These are phyloP conservation scores for Heliocidaris erythrogramma DNA, from an alignment of 35 echinoderm and acorn worm genomes.

Conservation along the genomic window DNA sequence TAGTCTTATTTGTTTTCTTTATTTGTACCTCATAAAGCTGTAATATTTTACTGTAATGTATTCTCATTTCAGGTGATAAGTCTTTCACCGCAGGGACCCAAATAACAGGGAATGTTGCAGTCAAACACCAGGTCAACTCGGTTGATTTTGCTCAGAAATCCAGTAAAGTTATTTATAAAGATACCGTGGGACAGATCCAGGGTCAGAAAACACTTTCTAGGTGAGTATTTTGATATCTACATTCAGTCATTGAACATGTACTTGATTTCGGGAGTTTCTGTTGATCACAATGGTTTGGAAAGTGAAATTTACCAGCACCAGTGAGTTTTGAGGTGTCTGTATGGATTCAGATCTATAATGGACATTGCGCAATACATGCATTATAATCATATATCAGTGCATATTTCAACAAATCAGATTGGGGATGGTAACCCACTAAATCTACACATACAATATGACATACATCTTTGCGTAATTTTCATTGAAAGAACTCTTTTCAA, in stretches of 20 bases:
- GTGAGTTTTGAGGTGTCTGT: too few relatives aligned
- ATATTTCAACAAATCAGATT: too few relatives aligned
- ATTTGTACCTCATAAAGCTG: background rate
- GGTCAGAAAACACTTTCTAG: slow-evolving; percentile 10
- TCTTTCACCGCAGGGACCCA: background rate
- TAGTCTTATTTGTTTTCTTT: background rate
- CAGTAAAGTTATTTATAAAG: background rate
- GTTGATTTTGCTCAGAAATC: slow-evolving; percentile 17
- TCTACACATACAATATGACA: too few relatives aligned
- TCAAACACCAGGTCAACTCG: slow-evolving; percentile 22
- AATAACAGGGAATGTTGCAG: background rate
- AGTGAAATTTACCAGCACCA: too few relatives aligned
- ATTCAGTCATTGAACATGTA: background rate
- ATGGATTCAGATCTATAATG: too few relatives aligned
- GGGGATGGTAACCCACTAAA: too few relatives aligned
- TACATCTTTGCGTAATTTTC: too few relatives aligned
- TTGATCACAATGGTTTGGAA: too few relatives aligned
- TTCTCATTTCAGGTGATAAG: slow-evolving; percentile 22
- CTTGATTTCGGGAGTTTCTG: too few relatives aligned
- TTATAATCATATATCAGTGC: too few relatives aligned
- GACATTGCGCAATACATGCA: too few relatives aligned
- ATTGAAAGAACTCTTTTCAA: too few relatives aligned
- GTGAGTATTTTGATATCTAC: background rate
- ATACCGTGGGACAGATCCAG: background rate
- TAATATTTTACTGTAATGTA: background rate